Base-by-base conservation (phyloP, 2,113 vertebrate species). In the Ascaphus truei region DNA sequence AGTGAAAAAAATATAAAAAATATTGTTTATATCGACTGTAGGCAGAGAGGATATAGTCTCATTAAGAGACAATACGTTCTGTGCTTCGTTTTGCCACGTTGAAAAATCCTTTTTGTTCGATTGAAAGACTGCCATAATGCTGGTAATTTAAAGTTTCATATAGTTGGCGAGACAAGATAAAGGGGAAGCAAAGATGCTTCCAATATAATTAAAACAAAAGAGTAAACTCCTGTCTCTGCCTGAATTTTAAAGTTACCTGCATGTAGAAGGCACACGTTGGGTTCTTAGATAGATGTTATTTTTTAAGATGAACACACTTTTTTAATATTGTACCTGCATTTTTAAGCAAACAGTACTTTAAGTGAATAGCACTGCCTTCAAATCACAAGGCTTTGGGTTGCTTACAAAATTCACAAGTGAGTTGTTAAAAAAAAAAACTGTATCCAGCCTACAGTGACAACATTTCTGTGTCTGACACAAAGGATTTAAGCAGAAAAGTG, bases 381-480 rank as follows among this genome's bases (percentile, higher is more conserved):
- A 47, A 62, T 62, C 39, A 47, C 47, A 4, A 29, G 8, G n/a
- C 51, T 18, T 20, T 27, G 39, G 22, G 31, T n/a, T 16, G 36
- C 27, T 45, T 57, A 29, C 41, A 56, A 41, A 13, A 34, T 64
- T 68, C 48, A 22, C 53, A 34, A 55, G 53, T 47, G 23, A 68
- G 48, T 47, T 68, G n/a, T n/a, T n/a, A n/a, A n/a, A 68, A 55
- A 45, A 56, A 43, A 37, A 41, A 55, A 53, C 53, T 55, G 31
- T 65, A 34, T 52, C 41, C 6, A n/a, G 23, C 25, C 50, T 27
- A 39, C 22, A 65, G 50, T 37, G 62, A 53, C 48, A 53, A 25
- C 20, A 26, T 20, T 27, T 22, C 33, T 45, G 9, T 45, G 41
- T 45, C 16, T 5, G 41, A 45, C 16, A 20, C 16, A 20, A 45